Conservation (phyloP, 2,888 invertebrate species). For the Nycteola revayana region DNA sequence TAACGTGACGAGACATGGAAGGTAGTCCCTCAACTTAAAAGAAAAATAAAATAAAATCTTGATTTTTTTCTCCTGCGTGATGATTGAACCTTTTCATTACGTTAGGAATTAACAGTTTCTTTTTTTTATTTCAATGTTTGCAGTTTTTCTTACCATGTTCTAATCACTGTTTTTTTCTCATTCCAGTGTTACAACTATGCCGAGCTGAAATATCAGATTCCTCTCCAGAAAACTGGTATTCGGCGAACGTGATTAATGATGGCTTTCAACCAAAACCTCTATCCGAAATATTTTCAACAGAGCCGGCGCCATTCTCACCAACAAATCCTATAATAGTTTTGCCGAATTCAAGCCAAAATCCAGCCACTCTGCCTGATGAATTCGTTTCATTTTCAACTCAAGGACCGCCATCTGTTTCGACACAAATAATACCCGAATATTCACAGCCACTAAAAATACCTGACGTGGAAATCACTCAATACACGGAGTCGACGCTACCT, state of each 20-base stretch:
- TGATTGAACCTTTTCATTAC: no score
- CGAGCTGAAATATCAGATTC: slow-evolving; percentile 59
- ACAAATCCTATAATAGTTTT: slow-evolving; percentile 49
- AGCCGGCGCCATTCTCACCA: slow-evolving; percentile 49
- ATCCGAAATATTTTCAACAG: slow-evolving; percentile 65
- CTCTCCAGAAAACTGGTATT: slow-evolving; percentile 60
- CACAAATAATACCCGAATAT: slow-evolving; percentile 3
- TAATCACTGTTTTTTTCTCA: no score
- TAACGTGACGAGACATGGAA: no score
- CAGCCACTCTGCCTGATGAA: slow-evolving; percentile 21
- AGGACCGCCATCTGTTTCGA: slow-evolving; percentile 17
- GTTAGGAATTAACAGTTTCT: no score
- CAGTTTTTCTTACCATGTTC: no score
- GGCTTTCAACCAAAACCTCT: slow-evolving; percentile 65
- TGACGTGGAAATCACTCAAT: slow-evolving; percentile 13
- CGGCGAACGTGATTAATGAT: slow-evolving; percentile 67
- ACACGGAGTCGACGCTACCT: slow-evolving; percentile 13
- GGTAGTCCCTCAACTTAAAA: no score
- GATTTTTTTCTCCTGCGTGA: no score
- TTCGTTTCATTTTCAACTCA: slow-evolving; percentile 27
- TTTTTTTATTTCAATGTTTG: no score
- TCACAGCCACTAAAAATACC: slow-evolving; percentile 11
- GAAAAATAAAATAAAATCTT: no score
- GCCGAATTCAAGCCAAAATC: slow-evolving; percentile 22
- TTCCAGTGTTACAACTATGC: slow-evolving; percentile 74